phyloP scores from a whole-genome alignment of 35 echinoderm and acorn worm species.

The Ophioderma brevispina region DNA sequence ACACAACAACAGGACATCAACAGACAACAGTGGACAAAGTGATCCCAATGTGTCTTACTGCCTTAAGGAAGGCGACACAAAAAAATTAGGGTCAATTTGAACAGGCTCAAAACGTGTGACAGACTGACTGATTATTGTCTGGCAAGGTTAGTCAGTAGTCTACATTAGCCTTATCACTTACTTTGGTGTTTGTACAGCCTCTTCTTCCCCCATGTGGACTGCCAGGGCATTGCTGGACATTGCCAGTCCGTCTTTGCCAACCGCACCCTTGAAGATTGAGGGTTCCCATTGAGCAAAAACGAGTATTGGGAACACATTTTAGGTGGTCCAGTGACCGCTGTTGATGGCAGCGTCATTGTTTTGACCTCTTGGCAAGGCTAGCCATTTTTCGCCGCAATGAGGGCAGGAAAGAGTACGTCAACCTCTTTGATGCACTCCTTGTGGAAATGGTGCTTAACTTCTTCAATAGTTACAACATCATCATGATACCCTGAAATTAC shows the following conservation, averaged over 20 bases:
- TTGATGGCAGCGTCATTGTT: conserved; percentile 53
- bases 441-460: conserved; percentile 83
- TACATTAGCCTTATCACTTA: no score
- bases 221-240: background rate
- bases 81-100: no score
- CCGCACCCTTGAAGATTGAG: conserved; percentile 65
- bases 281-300: conserved; percentile 49
- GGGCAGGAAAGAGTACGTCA: conserved; percentile 91
- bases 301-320: conserved; percentile 58
- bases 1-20: no score
- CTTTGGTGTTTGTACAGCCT: background rate
- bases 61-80: no score
- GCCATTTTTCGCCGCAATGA: conserved; percentile 94
- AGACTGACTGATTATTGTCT: no score
- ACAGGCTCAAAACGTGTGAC: no score
- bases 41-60: no score
- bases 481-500: conserved; percentile 78
- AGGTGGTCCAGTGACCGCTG: conserved; percentile 39
- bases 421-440: conserved; percentile 89
- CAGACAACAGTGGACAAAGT: no score
- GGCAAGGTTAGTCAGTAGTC: no score
- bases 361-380: conserved; percentile 53
- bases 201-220: background rate
- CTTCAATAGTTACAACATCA: conserved; percentile 81
- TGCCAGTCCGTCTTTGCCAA: conserved; percentile 57